phyloP scores from a whole-genome alignment of 2,113 vertebrate genomes.

The Cinclus cinclus region DNA sequence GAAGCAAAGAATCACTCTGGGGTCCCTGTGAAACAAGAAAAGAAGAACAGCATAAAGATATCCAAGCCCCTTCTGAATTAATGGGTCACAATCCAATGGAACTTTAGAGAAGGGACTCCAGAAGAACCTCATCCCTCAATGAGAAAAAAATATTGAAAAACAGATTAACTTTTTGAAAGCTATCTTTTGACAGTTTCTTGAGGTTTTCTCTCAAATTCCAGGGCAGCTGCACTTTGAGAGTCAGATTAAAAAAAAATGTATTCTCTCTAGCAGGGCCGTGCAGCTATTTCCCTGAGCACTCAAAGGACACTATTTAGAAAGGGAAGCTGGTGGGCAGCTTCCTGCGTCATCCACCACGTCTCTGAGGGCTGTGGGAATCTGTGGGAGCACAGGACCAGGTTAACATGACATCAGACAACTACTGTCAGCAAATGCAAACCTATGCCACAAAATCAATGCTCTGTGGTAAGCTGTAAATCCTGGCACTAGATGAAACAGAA shows the following conservation, averaged over 20 bases:
- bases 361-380: conserved; percentile 25
- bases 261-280: background rate
- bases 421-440: conserved; percentile 22
- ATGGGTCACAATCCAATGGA: background rate
- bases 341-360: background rate
- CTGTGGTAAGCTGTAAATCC: background rate
- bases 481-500: conserved; percentile 46
- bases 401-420: conserved; percentile 6
- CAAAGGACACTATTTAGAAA: background rate
- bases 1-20: background rate
- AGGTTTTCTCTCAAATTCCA: background rate
- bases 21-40: background rate
- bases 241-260: background rate
- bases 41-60: background rate
- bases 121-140: background rate
- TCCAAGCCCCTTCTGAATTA: background rate
- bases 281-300: background rate
- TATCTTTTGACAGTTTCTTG: background rate
- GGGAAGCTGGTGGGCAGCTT: background rate
- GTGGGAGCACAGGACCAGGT: background rate
- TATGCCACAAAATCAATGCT: background rate
- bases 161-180: background rate
- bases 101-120: background rate
- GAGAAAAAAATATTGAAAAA: background rate
- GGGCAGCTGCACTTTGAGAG: background rate